Percentiles rank a stretch among this genome's conserved stretches.
Evolutionary conservation across 2,888 invertebrate genomes (phyloP).

Genomic region (Lycophotia porphyrea): DNA sequence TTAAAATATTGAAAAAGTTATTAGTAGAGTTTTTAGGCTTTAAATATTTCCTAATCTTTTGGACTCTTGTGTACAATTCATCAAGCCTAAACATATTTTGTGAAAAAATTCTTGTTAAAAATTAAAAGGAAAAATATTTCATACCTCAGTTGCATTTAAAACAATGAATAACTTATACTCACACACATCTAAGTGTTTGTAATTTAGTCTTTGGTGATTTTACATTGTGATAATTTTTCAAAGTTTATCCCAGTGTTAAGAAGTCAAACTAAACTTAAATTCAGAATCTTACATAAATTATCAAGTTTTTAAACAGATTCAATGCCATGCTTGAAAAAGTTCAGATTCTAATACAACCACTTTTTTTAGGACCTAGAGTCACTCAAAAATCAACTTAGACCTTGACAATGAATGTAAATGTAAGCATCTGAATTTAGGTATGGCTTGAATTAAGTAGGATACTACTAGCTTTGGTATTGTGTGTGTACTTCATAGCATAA

Average conservation of each 20-base stretch:
- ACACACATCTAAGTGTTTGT: background rate
- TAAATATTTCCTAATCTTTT: constrained; percentile 26
- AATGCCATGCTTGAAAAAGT: background rate
- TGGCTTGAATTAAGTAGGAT: background rate
- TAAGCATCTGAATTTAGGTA: constrained; percentile 27
- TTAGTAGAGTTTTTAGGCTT: constrained; percentile 27
- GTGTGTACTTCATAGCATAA: background rate
- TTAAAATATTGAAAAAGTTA: constrained; percentile 32
- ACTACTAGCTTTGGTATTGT: constrained; percentile 7
- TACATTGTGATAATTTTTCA: constrained; percentile 29
- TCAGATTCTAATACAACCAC: background rate
- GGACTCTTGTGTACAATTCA: constrained; percentile 32
- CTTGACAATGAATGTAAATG: background rate
- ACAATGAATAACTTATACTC: background rate
- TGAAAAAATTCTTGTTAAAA: constrained; percentile 18
- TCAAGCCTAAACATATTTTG: constrained; percentile 35
- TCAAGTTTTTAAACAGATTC: background rate
- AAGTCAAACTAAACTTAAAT: constrained; percentile 7
- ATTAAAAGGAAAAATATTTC: constrained; percentile 3
- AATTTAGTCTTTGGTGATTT: constrained; percentile 30
- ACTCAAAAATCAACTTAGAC: background rate
- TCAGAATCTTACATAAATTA: background rate
- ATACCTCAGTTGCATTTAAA: constrained; percentile 48
- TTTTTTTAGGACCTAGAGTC: background rate
- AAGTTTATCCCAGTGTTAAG: constrained; percentile 7